Base-by-base conservation (phyloP, 2,113 vertebrate genomes). In the Upupa epops region DNA sequence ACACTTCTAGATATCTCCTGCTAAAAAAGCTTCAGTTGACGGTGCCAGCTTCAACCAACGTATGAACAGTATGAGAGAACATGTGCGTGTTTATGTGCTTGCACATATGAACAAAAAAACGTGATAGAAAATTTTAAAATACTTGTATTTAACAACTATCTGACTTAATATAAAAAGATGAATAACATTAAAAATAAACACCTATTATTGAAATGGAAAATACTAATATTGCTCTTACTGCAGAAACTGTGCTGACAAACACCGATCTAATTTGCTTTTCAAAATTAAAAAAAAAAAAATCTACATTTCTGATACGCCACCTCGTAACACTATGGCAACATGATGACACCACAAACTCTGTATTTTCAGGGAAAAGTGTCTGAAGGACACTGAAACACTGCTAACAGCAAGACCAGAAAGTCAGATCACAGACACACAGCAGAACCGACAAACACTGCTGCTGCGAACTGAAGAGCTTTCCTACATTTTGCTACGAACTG, bases 31-130 rank as follows among this genome's bases (percentile, higher is more conserved):
- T 24, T 8, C n/a, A 54, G 6, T 5, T 74, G 56, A 22, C 37
- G 59, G 12, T 42, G 59, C 13, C 25, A 71, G n/a, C 34, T 59
- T 25, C 31, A 78, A 24, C 2, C 34, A 75, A 51, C 8, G 17
- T 6, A 49, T 16, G 17, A 77, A 63, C 9, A 59, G 36, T 16
- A 42, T 6, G 4, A 79, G 42, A 84, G 28, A 60, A 10, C 59
- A 17, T 11, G 32, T 7, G 4, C 13, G 37, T 1, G 8, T 31
- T 14, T 18, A 10, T 8, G 5, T 2, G 6, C 26, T 49, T 59
- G 16, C 3, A 2, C 24, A 20, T 8, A 17, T 22, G 17, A 55
- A 61, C 37, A 11, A 79, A 90, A 65, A 56, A 77, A 17, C 4
- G 11, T 14, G 13, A 49, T 1, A 68, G 22, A 71, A 85, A 21